Evolutionary conservation across 2,113 vertebrate genomes (phyloP).

Genomic region (Nothobranchius furzeri): DNA sequence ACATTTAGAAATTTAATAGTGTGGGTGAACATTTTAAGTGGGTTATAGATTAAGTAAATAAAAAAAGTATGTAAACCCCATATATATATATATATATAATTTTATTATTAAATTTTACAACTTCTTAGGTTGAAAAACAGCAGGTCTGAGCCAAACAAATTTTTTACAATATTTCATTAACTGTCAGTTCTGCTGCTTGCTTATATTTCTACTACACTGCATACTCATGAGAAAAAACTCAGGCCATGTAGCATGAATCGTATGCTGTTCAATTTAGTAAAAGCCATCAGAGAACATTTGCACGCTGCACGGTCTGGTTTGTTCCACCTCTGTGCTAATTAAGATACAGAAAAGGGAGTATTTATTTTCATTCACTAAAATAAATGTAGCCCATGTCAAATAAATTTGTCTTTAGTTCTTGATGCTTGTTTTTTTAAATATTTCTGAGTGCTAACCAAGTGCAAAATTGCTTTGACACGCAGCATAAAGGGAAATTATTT

Average conservation of each 20-base stretch:
- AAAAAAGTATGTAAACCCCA: not conserved
- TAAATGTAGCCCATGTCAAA: constrained; percentile 16
- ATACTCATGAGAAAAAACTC: constrained; percentile 22
- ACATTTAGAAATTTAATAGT: not conserved
- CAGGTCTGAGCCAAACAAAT: too few species aligned
- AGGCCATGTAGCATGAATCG: constrained; percentile 17
- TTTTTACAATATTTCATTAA: not conserved
- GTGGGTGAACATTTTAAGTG: not conserved
- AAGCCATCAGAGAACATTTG: constrained; percentile 40
- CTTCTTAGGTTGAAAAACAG: too few species aligned
- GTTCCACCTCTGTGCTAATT: constrained; percentile 39
- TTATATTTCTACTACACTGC: constrained; percentile 1
- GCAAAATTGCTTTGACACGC: constrained; percentile 27
- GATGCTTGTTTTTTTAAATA: constrained; percentile 9
- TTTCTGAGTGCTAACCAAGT: constrained; percentile 19
- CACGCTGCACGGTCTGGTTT: constrained; percentile 21
- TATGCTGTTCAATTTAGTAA: constrained; percentile 36
- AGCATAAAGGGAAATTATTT: not conserved
- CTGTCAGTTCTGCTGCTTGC: constrained; percentile 14
- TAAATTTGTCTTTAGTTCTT: constrained; percentile 10
- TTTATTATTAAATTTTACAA: too few species aligned
- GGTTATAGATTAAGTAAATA: not conserved
- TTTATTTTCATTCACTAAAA: constrained; percentile 29
- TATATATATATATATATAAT: too few species aligned
- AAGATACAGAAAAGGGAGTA: constrained; percentile 28